These are phyloP conservation scores for Glomeris maerens DNA, from an alignment of 1,140 invertebrate genomes.

Conservation along the genomic window DNA sequence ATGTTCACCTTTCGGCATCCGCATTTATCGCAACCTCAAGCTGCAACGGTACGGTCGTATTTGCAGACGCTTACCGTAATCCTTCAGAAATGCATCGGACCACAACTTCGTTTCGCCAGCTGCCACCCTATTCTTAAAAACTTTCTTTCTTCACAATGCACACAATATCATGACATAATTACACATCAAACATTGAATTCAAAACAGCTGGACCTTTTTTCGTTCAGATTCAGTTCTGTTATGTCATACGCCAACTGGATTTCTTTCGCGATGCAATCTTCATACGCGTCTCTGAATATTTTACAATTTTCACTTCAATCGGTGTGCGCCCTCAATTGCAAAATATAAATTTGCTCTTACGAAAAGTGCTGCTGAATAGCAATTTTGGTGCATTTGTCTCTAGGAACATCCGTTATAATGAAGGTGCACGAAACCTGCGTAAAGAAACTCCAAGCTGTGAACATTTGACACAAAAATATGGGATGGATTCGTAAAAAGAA, in stretches of 20 bases:
- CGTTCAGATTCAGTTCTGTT: slow-evolving; percentile 57
- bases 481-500: too few relatives aligned
- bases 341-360: too few relatives aligned
- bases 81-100: slow-evolving; percentile 60
- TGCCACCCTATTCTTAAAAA: slow-evolving; percentile 47
- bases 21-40: slow-evolving; percentile 25
- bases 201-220: slow-evolving; percentile 39
- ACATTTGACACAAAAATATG: slow-evolving; percentile 11
- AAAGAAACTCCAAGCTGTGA: too few relatives aligned
- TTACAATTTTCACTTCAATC: too few relatives aligned
- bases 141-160: too few relatives aligned
- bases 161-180: background rate
- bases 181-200: too few relatives aligned
- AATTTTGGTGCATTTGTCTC: slow-evolving; percentile 52
- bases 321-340: too few relatives aligned
- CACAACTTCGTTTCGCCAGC: slow-evolving; percentile 65
- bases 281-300: slow-evolving; percentile 70
- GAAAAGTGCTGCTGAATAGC: slow-evolving; percentile 44
- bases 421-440: slow-evolving; percentile 51
- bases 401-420: slow-evolving; percentile 67
- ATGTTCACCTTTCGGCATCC: slow-evolving; percentile 25
- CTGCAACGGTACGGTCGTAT: slow-evolving; percentile 60
- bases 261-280: slow-evolving; percentile 66
- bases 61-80: slow-evolving; percentile 48
- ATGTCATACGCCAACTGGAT: slow-evolving; percentile 82